phyloP scores from a whole-genome alignment of 1,140 invertebrate species.

The Macrosteles quadrilineatus region DNA sequence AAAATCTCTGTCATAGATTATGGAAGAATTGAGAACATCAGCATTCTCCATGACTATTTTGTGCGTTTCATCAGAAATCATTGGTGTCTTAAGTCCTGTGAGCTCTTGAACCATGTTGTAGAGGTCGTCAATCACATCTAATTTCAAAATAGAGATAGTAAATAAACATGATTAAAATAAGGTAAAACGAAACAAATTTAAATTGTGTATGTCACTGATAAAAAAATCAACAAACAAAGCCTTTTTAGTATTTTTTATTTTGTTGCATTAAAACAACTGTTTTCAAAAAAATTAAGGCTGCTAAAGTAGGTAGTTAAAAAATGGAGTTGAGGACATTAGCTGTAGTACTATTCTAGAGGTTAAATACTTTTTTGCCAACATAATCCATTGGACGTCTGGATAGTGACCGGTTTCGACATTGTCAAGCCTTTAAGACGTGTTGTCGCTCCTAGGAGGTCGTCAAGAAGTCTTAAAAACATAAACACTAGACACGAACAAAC shows the following conservation, averaged over 20 bases:
- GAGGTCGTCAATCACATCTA: slow-evolving; percentile 90
- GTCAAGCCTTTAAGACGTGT: too few relatives aligned
- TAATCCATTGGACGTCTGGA: too few relatives aligned
- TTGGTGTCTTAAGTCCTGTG: slow-evolving; percentile 69
- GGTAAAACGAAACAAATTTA: background rate
- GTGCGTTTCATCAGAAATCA: slow-evolving; percentile 85
- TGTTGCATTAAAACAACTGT: background rate
- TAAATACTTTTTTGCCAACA: too few relatives aligned
- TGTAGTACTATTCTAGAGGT: too few relatives aligned
- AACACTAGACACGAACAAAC: too few relatives aligned
- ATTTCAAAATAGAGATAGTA: slow-evolving; percentile 46
- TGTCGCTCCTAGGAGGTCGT: too few relatives aligned
- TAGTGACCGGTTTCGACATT: too few relatives aligned
- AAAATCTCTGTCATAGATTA: slow-evolving; percentile 97
- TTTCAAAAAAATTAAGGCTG: too few relatives aligned
- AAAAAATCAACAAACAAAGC: background rate
- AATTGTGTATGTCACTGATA: background rate
- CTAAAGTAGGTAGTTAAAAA: too few relatives aligned
- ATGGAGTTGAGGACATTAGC: too few relatives aligned
- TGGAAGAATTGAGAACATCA: slow-evolving; percentile 89
- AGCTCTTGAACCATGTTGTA: slow-evolving; percentile 74
- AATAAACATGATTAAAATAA: slow-evolving; percentile 27
- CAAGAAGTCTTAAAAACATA: too few relatives aligned
- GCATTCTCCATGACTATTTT: slow-evolving; percentile 86
- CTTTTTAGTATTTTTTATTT: background rate